Base-by-base conservation (phyloP, 2,888 invertebrate species). In the Mamestra brassicae region DNA sequence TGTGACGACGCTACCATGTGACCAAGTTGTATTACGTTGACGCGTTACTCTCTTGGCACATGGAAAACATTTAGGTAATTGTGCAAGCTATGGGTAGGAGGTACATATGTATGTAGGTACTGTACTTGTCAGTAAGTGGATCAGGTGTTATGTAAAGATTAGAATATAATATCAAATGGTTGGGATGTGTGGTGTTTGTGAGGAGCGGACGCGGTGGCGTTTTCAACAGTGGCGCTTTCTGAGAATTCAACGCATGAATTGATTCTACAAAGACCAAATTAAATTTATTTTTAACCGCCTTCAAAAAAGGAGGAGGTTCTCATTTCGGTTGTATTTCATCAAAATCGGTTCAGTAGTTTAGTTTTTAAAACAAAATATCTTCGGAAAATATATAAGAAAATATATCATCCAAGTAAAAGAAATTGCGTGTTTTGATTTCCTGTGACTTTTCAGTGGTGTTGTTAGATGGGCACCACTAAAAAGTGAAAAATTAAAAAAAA, bases 51-150 rank as follows among this genome's bases (percentile, higher is more conserved):
- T 66, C 68, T 66, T 68, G 15, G 15, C 54, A 62, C 69, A 71
- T 77, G 72, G 60, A 57, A n/a, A 68, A 79, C 72, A 76, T 85
- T 82, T 77, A 47, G 69, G 70, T 63, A 67, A 76, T 81, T 83
- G 71, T 74, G 84, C 60, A 81, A 81, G 71, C 17, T 72, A 71
- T 66, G 71, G 8, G 58, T 66, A 58, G 76, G 42, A 58, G 76
- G 42, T 78, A 75, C 13, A 13, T 62, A 57, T 76, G 81, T 79
- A 75, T 47, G 34, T 34, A 57, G 81, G 84, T 80, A 76, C 76
- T 76, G 80, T 88, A 87, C 85, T 87, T 85, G 85, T 61, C 60
- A 50, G 78, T 83, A 88, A 89, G 86, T 90, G 84, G 90, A 89
- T 85, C 87, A 71, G 67, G 61, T 69, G 74, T 90, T 90, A 90